Percentiles rank a stretch among this genome's conserved stretches.
Conservation (phyloP, 2,113 vertebrate species). For the Chrysochloris asiatica region DNA sequence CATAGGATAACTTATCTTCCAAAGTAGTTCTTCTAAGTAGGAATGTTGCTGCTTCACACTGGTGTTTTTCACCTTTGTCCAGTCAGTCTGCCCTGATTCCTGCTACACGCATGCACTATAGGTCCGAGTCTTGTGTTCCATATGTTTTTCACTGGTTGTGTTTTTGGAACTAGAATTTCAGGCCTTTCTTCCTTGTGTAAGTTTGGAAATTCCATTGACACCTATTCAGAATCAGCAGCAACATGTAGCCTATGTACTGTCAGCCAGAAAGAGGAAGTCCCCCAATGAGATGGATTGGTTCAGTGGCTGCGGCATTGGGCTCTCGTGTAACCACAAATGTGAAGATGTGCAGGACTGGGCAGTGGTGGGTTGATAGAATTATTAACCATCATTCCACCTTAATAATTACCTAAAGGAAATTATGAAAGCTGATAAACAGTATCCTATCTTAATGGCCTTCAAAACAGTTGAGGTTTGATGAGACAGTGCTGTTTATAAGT, state of each 20-base stretch:
- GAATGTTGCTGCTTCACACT: not conserved
- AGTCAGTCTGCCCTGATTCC: not conserved
- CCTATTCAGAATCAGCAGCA: not conserved
- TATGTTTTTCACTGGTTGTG: not conserved
- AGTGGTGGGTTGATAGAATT: not conserved
- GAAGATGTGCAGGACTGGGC: too few relatives aligned
- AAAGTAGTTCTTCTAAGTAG: not conserved
- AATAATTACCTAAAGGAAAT: not conserved
- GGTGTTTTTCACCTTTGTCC: not conserved
- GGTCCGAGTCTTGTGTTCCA: not conserved
- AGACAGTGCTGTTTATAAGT: slow-evolving; percentile 57
- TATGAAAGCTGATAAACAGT: not conserved
- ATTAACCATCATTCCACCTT: not conserved
- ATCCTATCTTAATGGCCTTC: not conserved
- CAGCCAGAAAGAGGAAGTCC: too few relatives aligned
- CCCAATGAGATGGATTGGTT: too few relatives aligned
- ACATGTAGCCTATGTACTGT: not conserved
- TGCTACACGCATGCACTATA: not conserved
- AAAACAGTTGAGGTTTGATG: not conserved
- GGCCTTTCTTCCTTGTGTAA: not conserved
- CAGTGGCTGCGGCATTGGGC: too few relatives aligned
- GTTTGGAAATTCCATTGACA: not conserved
- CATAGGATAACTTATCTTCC: not conserved
- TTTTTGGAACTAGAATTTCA: not conserved
- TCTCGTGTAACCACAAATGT: too few relatives aligned